Conservation (phyloP, 2,113 vertebrate genomes). For the Coptodon bakossiorum region DNA sequence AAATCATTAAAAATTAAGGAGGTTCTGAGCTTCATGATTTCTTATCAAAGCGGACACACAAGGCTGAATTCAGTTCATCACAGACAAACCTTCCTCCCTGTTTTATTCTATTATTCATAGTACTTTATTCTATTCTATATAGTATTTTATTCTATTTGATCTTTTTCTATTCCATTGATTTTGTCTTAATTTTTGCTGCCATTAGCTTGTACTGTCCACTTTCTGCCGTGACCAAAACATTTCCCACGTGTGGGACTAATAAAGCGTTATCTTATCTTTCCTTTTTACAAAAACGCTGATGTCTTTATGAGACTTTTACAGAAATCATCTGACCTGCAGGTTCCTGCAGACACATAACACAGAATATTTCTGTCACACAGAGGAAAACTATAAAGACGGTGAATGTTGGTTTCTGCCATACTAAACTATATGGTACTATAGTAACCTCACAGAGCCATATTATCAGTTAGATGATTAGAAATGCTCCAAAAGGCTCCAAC, state of each 20-base stretch:
- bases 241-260: fast-evolving
- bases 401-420: background rate
- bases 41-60: background rate
- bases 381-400: background rate
- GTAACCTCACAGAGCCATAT: background rate
- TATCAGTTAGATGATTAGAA: background rate
- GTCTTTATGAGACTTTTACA: background rate
- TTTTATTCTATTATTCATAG: background rate
- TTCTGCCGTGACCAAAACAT: fast-evolving
- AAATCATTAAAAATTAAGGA: background rate
- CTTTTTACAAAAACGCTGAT: background rate
- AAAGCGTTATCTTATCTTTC: background rate
- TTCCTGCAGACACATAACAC: background rate
- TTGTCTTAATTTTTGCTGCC: background rate
- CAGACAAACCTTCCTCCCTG: background rate
- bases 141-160: fast-evolving
- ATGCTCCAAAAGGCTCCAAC: background rate
- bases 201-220: background rate
- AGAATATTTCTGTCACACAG: background rate
- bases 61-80: too few species aligned
- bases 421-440: background rate
- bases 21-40: background rate
- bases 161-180: background rate
- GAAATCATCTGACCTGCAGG: background rate
- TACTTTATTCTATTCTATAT: background rate